Conservation (phyloP, 92 coral and sea anemone species). For the Paragorgia papillata region DNA sequence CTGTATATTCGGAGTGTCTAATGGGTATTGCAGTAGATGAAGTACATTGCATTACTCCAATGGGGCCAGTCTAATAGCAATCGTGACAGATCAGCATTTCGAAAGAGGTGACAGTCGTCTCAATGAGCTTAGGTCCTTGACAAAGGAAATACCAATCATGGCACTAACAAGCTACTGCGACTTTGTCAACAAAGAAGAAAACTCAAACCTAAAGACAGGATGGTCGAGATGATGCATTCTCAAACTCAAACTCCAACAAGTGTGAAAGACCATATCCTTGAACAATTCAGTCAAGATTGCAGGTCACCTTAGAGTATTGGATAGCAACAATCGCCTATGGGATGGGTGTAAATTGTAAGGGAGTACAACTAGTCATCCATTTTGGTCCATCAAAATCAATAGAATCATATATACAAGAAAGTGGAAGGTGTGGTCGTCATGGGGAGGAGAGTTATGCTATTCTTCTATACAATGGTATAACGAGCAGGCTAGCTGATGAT, state of each 20-base stretch:
- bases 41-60: constrained; percentile 48
- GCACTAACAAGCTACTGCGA: constrained; percentile 54
- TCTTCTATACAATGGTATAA: constrained; percentile 1
- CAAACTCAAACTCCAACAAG: constrained; percentile 17
- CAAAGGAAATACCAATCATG: constrained; percentile 27
- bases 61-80: constrained; percentile 38
- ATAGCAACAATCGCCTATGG: constrained; percentile 6
- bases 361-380: neutral
- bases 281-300: neutral
- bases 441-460: constrained; percentile 12
- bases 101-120: constrained; percentile 44
- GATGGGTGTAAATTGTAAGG: constrained; percentile 7
- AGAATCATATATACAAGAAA: constrained; percentile 13
- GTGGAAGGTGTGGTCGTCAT: constrained; percentile 10
- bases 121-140: constrained; percentile 38
- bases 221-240: constrained; percentile 47
- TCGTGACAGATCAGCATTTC: constrained; percentile 22
- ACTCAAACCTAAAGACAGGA: constrained; percentile 3
- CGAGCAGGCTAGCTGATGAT: neutral
- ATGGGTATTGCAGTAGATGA: constrained; percentile 51
- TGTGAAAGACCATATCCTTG: constrained; percentile 33
- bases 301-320: neutral
- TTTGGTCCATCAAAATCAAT: constrained; percentile 11
- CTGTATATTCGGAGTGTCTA: constrained; percentile 10
- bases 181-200: neutral